Base-by-base conservation (phyloP, 2,888 invertebrate species). In the Sarcophaga variegata region DNA sequence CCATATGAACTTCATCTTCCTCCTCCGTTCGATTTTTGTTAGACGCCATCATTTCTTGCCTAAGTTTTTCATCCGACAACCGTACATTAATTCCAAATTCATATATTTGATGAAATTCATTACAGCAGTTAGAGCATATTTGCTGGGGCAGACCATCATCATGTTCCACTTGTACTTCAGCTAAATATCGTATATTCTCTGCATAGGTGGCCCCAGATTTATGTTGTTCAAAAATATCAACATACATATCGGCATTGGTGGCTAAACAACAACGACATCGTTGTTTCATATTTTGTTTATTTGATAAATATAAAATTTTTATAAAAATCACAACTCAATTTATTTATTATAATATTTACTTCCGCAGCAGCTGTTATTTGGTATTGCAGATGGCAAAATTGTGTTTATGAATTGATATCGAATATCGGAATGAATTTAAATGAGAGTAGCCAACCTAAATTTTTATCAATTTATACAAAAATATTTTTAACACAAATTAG, bases 251-350 rank as follows among this genome's bases (percentile, higher is more conserved):
- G 11, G 84, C 64, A 49, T 70, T 69, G 66, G 70, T 71, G 60
- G 27, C 59, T 70, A 84, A 76, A 49, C 87, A 87, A 72, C 77
- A 78, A 12, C 87, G 84, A 64, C 87, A 87, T 20, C 75, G 84
- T 54, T 45, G 54, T n/a, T 69, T 80, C 83, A 83, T 83, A 66
- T 37, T 66, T 80, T 4, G 10, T 69, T 11, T 47, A 59, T 27
- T 63, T n/a, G 4, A n/a, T n/a, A n/a, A 45, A 37, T 37, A 37
- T 37, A 67, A 20, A 20, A 22, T 54, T 47, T 79, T 11, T 47
- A 22, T 69, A 47, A 22, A 37, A 54, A 54, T 49, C 4, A 54
- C 12, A 54, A 17, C 1, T 17, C 5, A 54, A 54, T 54, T 14
- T 54, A 14, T 12, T 4, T 4, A 17, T 17, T 17, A 1, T 54